A percentile compares a stretch with the other conserved stretches of the same genome.
These are phyloP conservation scores for Tragelaphus strepsiceros DNA, from an alignment of 2,113 vertebrate genomes.

Conservation along the genomic window DNA sequence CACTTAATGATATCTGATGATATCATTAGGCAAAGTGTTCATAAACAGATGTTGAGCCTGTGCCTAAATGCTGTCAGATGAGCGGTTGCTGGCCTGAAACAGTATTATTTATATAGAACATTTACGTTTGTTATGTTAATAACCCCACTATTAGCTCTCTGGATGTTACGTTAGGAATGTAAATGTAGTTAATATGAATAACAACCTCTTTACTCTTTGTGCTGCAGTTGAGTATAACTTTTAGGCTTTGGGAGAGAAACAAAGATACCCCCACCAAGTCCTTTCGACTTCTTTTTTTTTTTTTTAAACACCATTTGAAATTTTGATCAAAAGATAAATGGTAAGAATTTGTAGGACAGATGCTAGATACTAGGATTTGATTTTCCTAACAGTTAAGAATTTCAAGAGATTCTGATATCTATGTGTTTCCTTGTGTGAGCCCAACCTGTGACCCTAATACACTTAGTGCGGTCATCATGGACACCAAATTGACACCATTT, in stretches of 20 bases:
- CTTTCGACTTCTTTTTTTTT: conserved; percentile 79
- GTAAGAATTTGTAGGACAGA: conserved; percentile 80
- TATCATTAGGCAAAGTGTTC: conserved; percentile 99
- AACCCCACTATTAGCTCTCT: conserved; percentile 99
- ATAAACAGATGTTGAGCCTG: conserved; percentile 99
- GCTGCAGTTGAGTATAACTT: conserved; percentile 91
- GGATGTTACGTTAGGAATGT: conserved; percentile 96
- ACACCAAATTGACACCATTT: conserved; percentile 61
- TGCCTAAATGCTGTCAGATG: conserved; percentile 99
- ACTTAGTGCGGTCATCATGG: conserved; percentile 54
- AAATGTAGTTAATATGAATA: conserved; percentile 93
- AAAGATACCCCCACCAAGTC: conserved; percentile 82
- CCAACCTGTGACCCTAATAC: conserved; percentile 67
- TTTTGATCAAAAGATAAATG: conserved; percentile 82
- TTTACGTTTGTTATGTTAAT: conserved; percentile 99
- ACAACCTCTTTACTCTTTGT: conserved; percentile 91
- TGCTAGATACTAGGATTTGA: conserved; percentile 81
- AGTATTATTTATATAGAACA: conserved; percentile 99
- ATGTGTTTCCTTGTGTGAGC: conserved; percentile 64
- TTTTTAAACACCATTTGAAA: conserved; percentile 69
- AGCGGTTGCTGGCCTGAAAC: conserved; percentile 95
- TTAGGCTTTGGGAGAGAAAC: conserved; percentile 85
- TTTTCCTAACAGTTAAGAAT: conserved; percentile 76
- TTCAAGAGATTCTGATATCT: conserved; percentile 74
- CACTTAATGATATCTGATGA: conserved; percentile 99